Evolutionary conservation across 2,888 invertebrate genomes (phyloP), one percentile per base, ranked within the genome.

Genomic region (Ganaspis brasiliensis): DNA sequence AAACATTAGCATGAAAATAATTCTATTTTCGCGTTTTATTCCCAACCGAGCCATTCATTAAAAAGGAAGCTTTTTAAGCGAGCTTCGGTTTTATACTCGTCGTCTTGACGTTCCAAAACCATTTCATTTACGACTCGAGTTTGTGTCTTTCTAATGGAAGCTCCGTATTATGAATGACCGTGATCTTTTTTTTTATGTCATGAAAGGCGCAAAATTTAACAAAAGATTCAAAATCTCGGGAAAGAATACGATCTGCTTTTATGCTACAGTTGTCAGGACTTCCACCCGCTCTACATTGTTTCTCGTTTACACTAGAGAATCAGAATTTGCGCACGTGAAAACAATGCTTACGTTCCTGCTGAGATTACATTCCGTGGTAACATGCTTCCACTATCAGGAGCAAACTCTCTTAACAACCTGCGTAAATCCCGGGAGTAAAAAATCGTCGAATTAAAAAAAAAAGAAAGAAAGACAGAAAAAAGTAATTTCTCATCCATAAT

Each of bases 241-340:
- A 59, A 73, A 73, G 73, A 59, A 73, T 59, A 61, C 59, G 59
- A 40, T 72, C 59, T 73, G 45, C 67, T 24, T 67, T 67, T 67
- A 67, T 49, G 67, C 45, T 24, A 45, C 67, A 67, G 67, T 49
- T 67, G 67, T 67, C 45, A 67, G 45, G 24, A 49, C 67, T 67
- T 67, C 67, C 67, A 67, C 67, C 26, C 45, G 67, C 24, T 67
- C 45, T n/a, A 67, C 45, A 67, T 67, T 67, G 67, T 67, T 67
- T 67, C 45, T 67, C 45, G 67, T 67, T 67, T 67, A 67, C 67
- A 67, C 67, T 45, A 26, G 67, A 67, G 67, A 67, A 67, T 67
- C 45, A 45, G 67, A 24, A 67, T 49, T 67, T 67, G 67, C 67
- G 67, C 67, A 49, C 67, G 45, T 40, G 9, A 21, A 26, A 67